Conservation (phyloP, 2,888 invertebrate species). For the Torymus tubicola region DNA sequence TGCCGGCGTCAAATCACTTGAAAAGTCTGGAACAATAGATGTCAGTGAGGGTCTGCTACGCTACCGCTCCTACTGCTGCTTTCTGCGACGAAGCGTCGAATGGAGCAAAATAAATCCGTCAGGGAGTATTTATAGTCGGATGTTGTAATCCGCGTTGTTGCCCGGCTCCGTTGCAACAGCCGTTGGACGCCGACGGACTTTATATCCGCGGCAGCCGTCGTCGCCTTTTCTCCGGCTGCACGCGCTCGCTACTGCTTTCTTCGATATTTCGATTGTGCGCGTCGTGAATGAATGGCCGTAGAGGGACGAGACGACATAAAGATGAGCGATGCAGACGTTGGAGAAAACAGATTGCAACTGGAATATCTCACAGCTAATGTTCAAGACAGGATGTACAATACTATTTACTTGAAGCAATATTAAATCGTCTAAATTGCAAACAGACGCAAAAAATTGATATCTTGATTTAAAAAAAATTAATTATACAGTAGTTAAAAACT, state of each 20-base stretch:
- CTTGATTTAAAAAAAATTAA: no score
- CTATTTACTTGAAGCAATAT: no score
- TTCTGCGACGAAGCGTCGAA: slow-evolving; percentile 43
- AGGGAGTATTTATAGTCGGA: slow-evolving; percentile 56
- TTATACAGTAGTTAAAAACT: no score
- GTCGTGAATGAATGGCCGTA: neutral
- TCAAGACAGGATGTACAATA: no score
- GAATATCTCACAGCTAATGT: no score
- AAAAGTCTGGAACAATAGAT: slow-evolving; percentile 58
- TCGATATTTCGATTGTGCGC: neutral
- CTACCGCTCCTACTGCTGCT: slow-evolving; percentile 2
- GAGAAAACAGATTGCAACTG: no score
- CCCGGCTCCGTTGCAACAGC: neutral
- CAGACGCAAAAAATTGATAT: no score
- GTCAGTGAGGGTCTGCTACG: slow-evolving; percentile 33
- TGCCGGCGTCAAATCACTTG: slow-evolving; percentile 58
- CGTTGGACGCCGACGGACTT: slow-evolving; percentile 17
- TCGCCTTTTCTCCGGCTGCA: neutral
- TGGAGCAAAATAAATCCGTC: slow-evolving; percentile 56
- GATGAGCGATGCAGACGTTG: neutral
- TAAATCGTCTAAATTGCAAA: no score
- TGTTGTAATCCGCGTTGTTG: slow-evolving; percentile 51
- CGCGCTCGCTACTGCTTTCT: neutral
- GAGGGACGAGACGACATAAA: neutral
- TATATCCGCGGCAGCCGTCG: slow-evolving; percentile 38